Evolutionary conservation across 2,888 invertebrate species (phyloP), one percentile per base, ranked within the genome.

Genomic region (Cremastinae sp.): DNA sequence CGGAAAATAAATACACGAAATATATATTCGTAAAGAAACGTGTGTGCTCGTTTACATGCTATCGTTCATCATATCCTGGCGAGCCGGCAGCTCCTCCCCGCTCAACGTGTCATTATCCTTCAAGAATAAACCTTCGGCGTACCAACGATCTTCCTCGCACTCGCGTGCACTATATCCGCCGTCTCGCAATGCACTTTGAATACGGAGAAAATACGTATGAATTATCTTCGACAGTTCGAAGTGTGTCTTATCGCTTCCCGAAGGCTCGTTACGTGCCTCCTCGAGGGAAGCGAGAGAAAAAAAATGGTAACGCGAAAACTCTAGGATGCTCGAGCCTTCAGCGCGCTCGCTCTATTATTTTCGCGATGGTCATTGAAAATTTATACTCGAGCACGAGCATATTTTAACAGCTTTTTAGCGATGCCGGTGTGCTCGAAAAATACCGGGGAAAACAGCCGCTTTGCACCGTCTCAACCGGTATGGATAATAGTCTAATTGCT

Each of bases 31-130:
- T 69, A 56, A 49, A 58, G n/a, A 45, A 70, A 22, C 59, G 62
- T 61, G 53, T 54, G 14, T 71, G 77, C 74, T 69, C 41, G 54
- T 41, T 36, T 53, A 16, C 66, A 74, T 72, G 75, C 68, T 77
- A 75, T 72, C 66, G 69, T 73, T 71, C 74, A 64, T 75, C 76
- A 66, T 74, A 75, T 74, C 69, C 79, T 79, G 78, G 76, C 74
- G 79, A 80, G 43, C 69, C 78, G 74, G 69, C 71, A 83, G 81
- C 49, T 73, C 41, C 45, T 65, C 73, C 49, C 69, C 49, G 65
- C 77, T 66, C 78, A 83, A 81, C 81, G 80, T 81, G 80, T 85
- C 81, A 84, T 87, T 87, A 87, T 85, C 83, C 81, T 74, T 75
- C 73, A 79, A 81, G 80, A n/a, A n/a, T 79, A 75, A 74, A n/a